Conservation (phyloP, 2,797 vertebrate genomes). For the Choloepus didactylus region DNA sequence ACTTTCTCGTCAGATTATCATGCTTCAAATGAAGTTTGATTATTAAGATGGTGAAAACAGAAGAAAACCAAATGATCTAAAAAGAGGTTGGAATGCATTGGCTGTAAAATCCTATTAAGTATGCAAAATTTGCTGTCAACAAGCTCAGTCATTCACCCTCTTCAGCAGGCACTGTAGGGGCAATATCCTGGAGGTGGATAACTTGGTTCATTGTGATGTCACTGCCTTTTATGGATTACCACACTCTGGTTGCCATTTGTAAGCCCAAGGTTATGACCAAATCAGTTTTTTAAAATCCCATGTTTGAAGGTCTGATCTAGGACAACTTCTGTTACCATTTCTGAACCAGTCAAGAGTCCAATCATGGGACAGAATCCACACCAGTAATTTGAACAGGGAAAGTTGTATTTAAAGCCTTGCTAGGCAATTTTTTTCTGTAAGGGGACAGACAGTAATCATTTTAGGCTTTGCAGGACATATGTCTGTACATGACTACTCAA, state of each 20-base stretch:
- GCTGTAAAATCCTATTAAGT: background rate
- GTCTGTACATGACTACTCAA: background rate
- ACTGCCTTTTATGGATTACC: background rate
- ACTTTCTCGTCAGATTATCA: background rate
- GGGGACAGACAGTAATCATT: background rate
- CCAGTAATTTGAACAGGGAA: background rate
- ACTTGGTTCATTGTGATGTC: background rate
- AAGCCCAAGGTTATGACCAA: background rate
- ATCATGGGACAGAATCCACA: background rate
- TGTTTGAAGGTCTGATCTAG: background rate
- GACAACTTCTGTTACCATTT: background rate
- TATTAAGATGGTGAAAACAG: background rate
- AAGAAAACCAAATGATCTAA: background rate
- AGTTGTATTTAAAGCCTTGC: background rate
- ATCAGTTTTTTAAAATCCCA: background rate
- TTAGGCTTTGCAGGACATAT: background rate
- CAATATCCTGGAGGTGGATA: background rate
- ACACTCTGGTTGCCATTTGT: background rate
- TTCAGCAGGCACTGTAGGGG: background rate
- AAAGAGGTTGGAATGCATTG: background rate
- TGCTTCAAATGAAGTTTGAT: background rate
- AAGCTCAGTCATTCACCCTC: background rate
- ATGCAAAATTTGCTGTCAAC: background rate
- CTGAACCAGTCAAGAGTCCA: background rate
- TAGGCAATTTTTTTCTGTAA: background rate